Evolutionary conservation across 2,113 vertebrate genomes (phyloP).

Genomic region (Patagioenas fasciata): DNA sequence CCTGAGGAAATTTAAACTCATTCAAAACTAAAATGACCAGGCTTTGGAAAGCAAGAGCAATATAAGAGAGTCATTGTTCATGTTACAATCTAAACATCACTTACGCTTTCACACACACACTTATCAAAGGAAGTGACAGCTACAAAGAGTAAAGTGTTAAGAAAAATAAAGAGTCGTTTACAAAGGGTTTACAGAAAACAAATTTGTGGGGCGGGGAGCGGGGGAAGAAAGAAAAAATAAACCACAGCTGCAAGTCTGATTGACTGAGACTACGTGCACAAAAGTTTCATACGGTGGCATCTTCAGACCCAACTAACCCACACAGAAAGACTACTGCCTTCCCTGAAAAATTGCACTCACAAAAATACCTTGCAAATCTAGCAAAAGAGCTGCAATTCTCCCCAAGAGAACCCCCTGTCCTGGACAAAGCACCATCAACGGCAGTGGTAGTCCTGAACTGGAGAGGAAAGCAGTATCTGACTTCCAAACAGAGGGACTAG

Average conservation of each 20-base stretch:
- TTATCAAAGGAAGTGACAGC: neutral
- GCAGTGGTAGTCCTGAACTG: too few relatives aligned
- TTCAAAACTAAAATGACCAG: neutral
- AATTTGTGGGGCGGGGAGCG: fast-evolving
- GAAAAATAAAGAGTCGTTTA: neutral
- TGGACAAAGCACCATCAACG: neutral
- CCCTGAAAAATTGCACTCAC: neutral
- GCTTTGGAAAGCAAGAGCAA: neutral
- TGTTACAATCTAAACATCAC: neutral
- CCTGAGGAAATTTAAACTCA: neutral
- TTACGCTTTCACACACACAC: neutral
- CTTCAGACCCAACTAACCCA: neutral
- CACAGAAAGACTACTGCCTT: neutral
- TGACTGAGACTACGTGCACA: neutral
- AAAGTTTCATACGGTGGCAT: neutral
- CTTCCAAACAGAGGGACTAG: neutral
- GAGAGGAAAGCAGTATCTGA: neutral
- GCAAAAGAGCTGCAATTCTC: neutral
- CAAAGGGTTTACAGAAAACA: neutral
- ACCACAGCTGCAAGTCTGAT: neutral
- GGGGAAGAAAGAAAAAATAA: neutral
- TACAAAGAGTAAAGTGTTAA: neutral
- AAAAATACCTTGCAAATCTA: neutral
- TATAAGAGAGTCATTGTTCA: neutral
- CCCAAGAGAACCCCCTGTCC: neutral